phyloP scores from a whole-genome alignment of 92 coral and sea anemone genomes.

The Galaxea fascicularis region DNA sequence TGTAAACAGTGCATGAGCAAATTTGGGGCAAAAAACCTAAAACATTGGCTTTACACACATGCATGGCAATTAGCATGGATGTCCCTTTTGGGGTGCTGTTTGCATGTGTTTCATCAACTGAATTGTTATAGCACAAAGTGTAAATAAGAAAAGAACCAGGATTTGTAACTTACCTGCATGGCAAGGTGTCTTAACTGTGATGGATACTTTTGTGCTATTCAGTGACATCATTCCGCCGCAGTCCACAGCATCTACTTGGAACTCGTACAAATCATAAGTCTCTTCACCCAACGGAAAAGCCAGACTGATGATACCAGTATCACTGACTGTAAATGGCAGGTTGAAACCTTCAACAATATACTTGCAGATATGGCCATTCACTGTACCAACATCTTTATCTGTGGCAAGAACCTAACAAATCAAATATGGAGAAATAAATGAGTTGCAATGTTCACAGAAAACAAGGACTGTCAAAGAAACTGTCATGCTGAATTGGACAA shows the following conservation, averaged over 20 bases:
- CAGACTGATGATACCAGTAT: constrained; percentile 79
- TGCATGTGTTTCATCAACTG: too few species aligned
- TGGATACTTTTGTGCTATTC: constrained; percentile 63
- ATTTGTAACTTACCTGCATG: constrained; percentile 66
- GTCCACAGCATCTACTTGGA: constrained; percentile 87
- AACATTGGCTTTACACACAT: too few species aligned
- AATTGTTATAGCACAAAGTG: too few species aligned
- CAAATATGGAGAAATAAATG: not conserved
- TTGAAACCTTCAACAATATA: constrained; percentile 72
- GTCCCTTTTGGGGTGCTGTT: too few species aligned
- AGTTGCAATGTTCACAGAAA: not conserved
- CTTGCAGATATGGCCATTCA: constrained; percentile 82
- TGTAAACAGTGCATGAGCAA: too few species aligned
- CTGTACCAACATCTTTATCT: constrained; percentile 81
- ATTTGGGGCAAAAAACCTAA: too few species aligned
- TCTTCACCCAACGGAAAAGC: constrained; percentile 73
- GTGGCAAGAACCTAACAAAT: constrained; percentile 74
- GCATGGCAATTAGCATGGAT: too few species aligned
- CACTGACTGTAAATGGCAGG: constrained; percentile 76
- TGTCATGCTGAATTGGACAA: too few species aligned
- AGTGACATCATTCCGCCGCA: constrained; percentile 88
- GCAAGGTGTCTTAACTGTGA: constrained; percentile 75
- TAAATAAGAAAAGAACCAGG: too few species aligned
- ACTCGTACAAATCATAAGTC: constrained; percentile 71
- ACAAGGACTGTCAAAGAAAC: not conserved